A percentile compares a stretch with the other conserved stretches of the same genome.
Evolutionary conservation across 2,113 vertebrate species (phyloP).

Genomic region (Osmerus mordax): DNA sequence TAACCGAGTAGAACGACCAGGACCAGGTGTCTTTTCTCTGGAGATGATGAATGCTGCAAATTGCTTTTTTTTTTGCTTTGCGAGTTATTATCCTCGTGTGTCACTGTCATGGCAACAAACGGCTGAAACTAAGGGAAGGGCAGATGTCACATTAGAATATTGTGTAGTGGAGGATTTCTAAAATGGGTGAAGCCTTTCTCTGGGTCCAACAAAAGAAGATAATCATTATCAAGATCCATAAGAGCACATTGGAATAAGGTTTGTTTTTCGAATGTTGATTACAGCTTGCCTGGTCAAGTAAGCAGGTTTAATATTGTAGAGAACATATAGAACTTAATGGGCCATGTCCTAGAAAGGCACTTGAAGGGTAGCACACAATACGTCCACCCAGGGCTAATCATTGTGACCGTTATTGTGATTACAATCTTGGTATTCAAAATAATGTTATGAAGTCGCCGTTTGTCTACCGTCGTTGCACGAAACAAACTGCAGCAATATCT

Average conservation of each 20-base stretch:
- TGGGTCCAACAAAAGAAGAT: conserved; percentile 9
- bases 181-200: background rate
- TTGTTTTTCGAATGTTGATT: background rate
- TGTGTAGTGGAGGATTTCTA: conserved; percentile 20
- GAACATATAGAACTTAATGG: too few relatives aligned
- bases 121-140: conserved; percentile 10
- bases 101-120: conserved; percentile 45
- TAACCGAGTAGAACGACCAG: conserved; percentile 15
- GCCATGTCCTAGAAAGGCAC: too few relatives aligned
- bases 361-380: too few relatives aligned
- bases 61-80: conserved; percentile 22
- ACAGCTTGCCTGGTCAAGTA: too few relatives aligned
- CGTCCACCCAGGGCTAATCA: too few relatives aligned
- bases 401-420: too few relatives aligned
- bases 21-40: conserved; percentile 1
- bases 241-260: background rate
- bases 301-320: too few relatives aligned
- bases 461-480: too few relatives aligned
- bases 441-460: too few relatives aligned
- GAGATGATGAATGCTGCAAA: conserved; percentile 14
- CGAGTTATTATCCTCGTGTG: conserved; percentile 47
- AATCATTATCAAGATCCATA: background rate
- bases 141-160: conserved; percentile 27
- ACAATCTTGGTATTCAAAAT: too few relatives aligned
- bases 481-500: background rate